phyloP scores from a whole-genome alignment of 2,113 vertebrate genomes.

The Hucho hucho region DNA sequence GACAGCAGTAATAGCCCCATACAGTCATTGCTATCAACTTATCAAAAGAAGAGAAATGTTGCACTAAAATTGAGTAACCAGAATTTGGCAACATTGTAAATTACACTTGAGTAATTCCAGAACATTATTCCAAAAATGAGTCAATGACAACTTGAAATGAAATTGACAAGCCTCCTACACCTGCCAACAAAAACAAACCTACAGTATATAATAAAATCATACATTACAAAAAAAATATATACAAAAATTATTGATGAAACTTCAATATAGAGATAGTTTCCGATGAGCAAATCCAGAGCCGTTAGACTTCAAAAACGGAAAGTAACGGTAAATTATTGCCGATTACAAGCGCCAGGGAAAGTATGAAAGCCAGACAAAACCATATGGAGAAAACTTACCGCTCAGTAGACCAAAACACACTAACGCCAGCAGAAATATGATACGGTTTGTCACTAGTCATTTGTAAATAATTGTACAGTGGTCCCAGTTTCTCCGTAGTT shows the following conservation, averaged over 20 bases:
- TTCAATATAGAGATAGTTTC: neutral
- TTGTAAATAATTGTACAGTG: neutral
- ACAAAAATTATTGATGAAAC: neutral
- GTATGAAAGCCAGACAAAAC: neutral
- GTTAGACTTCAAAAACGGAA: neutral
- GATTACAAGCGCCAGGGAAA: neutral
- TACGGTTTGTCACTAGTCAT: neutral
- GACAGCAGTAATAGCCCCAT: slow-evolving; percentile 1
- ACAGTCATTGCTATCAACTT: neutral
- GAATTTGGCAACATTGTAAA: too few relatives aligned
- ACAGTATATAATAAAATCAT: neutral
- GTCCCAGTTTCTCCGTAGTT: too few relatives aligned
- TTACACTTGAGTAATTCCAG: too few relatives aligned
- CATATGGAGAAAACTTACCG: slow-evolving; percentile 4
- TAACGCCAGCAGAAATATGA: neutral
- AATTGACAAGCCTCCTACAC: neutral
- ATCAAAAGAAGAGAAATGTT: neutral
- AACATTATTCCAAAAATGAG: too few relatives aligned
- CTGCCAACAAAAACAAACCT: too few relatives aligned
- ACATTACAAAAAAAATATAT: neutral
- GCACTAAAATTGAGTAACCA: neutral
- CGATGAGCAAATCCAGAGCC: neutral
- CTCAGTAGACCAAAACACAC: neutral
- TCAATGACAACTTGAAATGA: neutral
- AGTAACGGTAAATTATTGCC: slow-evolving; percentile 10